phyloP scores from a whole-genome alignment of 1,140 invertebrate species.

The Drosophila rhopaloa region DNA sequence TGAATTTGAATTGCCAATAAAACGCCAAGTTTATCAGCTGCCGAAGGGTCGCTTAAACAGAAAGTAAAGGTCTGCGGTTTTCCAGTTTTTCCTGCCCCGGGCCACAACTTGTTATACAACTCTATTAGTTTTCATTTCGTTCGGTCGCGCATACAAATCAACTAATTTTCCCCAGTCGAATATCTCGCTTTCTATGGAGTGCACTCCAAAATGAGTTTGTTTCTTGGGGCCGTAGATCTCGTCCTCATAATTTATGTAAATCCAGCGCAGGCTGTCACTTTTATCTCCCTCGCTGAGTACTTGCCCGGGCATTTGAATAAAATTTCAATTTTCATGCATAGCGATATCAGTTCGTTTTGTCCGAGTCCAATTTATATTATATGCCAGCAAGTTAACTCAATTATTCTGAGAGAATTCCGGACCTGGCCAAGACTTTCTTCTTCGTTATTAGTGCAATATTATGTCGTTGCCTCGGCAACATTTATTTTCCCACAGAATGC shows the following conservation, averaged over 20 bases:
- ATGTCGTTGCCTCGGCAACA: constrained; percentile 13
- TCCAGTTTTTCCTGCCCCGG: constrained; percentile 51
- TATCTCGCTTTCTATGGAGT: constrained; percentile 16
- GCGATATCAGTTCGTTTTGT: constrained; percentile 26
- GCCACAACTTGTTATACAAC: constrained; percentile 70
- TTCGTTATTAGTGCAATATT: constrained; percentile 68
- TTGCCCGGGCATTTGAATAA: constrained; percentile 60
- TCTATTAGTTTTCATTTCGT: constrained; percentile 74
- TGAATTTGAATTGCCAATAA: constrained; percentile 77
- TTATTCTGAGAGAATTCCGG: constrained; percentile 41
- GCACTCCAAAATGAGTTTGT: constrained; percentile 24
- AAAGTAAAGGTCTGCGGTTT: constrained; percentile 27
- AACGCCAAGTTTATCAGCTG: constrained; percentile 74
- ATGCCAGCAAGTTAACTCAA: constrained; percentile 60
- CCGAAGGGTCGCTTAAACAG: constrained; percentile 40
- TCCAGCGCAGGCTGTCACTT: constrained; percentile 46
- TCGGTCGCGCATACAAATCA: constrained; percentile 69
- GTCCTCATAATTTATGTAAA: constrained; percentile 77
- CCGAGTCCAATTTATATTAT: constrained; percentile 35
- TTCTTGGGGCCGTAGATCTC: constrained; percentile 25
- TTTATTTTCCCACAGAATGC: constrained; percentile 35
- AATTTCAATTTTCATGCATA: constrained; percentile 78
- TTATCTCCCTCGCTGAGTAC: constrained; percentile 43
- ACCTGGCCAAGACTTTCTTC: constrained; percentile 36
- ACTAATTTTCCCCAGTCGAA: constrained; percentile 56